These are phyloP conservation scores for Egretta garzetta DNA, from an alignment of 2,113 vertebrate species.

Conservation along the genomic window DNA sequence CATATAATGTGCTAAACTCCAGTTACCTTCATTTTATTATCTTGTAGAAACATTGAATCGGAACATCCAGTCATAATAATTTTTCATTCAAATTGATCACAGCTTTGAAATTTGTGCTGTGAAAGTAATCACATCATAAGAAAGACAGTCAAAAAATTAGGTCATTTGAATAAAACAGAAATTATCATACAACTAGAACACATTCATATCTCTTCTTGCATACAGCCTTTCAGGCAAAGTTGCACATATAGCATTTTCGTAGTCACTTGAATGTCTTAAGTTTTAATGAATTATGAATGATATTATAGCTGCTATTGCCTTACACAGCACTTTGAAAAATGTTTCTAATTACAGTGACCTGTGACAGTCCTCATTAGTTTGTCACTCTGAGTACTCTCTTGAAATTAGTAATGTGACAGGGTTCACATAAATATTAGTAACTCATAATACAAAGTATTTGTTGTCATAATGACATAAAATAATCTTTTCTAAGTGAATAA, in stretches of 20 bases:
- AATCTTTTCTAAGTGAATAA: background rate
- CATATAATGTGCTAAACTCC: background rate
- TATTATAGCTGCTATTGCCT: constrained; percentile 3
- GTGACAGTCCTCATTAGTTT: constrained; percentile 21
- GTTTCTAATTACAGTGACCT: constrained; percentile 21
- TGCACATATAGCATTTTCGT: constrained; percentile 8
- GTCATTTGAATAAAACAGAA: constrained; percentile 30
- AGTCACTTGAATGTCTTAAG: constrained; percentile 5
- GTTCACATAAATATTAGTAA: constrained; percentile 19
- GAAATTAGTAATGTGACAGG: background rate
- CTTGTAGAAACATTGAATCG: constrained; percentile 8
- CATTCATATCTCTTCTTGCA: background rate
- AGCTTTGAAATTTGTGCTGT: background rate
- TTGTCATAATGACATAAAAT: background rate
- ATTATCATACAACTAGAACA: constrained; percentile 6
- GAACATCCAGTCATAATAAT: constrained; percentile 1
- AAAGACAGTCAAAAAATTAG: background rate
- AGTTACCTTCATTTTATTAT: constrained; percentile 30
- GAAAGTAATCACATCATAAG: constrained; percentile 8
- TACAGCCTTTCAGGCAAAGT: constrained; percentile 10
- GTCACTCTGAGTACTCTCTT: background rate
- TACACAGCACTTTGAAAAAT: constrained; percentile 11
- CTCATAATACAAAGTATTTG: background rate
- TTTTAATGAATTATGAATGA: constrained; percentile 58
- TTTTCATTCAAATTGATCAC: constrained; percentile 41